phyloP scores from a whole-genome alignment of 2,888 invertebrate genomes.

The Eristalis tenax region DNA sequence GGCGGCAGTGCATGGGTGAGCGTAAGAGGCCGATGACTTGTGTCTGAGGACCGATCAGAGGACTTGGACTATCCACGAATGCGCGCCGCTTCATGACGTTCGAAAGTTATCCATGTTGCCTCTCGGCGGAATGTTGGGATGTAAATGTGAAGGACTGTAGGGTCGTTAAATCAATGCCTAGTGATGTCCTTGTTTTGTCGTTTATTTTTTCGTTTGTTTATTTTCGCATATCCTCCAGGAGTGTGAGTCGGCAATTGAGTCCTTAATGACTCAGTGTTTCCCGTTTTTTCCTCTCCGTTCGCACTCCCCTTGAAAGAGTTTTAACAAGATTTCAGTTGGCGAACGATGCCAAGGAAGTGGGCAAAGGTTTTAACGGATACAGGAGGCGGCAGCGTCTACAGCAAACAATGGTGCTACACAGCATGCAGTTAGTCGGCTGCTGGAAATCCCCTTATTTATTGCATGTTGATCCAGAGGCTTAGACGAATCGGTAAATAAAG shows the following conservation, averaged over 20 bases:
- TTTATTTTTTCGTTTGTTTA: constrained; percentile 5
- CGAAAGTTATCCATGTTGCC: constrained; percentile 44
- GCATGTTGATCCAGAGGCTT: constrained; percentile 43
- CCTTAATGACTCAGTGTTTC: constrained; percentile 59
- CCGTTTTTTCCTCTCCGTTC: not conserved
- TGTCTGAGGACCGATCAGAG: not conserved
- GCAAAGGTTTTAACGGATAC: constrained; percentile 52
- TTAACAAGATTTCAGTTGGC: constrained; percentile 48
- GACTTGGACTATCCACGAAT: not conserved
- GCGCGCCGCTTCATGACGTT: constrained; percentile 4
- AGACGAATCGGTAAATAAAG: constrained; percentile 24
- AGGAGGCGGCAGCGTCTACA: constrained; percentile 31
- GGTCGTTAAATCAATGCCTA: constrained; percentile 70
- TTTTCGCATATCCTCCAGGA: constrained; percentile 3
- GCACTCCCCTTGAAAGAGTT: constrained; percentile 25
- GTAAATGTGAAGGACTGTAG: constrained; percentile 65
- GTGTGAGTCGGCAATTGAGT: constrained; percentile 52
- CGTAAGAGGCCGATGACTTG: constrained; percentile 45
- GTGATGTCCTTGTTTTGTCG: constrained; percentile 33
- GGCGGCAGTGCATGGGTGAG: constrained; percentile 40
- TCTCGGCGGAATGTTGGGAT: constrained; percentile 48
- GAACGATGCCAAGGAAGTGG: constrained; percentile 31
- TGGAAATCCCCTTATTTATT: constrained; percentile 60
- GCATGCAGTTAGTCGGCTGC: constrained; percentile 15
- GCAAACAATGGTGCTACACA: constrained; percentile 16